These are phyloP conservation scores for Papilio gigon DNA, from an alignment of 2,888 invertebrate species.

Conservation along the genomic window DNA sequence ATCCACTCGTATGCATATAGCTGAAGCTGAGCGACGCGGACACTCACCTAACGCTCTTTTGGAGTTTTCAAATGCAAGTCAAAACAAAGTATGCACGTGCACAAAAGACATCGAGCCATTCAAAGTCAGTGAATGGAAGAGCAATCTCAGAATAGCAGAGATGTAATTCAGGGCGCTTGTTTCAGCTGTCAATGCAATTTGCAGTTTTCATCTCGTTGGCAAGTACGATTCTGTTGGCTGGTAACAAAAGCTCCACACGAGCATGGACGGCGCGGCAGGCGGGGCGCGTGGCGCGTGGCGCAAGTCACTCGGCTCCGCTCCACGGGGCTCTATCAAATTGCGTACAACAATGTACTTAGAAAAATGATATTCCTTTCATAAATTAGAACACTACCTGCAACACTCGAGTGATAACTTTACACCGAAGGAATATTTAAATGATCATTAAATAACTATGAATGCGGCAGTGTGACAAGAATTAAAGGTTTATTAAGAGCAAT, in stretches of 20 bases:
- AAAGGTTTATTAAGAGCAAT: too few species aligned
- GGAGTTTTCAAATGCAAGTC: background rate
- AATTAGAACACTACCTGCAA: too few species aligned
- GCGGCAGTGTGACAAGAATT: too few species aligned
- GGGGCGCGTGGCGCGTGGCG: background rate
- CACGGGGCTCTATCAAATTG: too few species aligned
- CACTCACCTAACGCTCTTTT: background rate
- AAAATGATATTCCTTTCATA: too few species aligned
- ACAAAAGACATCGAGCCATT: background rate
- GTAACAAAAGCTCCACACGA: background rate
- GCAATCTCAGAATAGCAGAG: conserved; percentile 13
- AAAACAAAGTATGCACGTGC: background rate
- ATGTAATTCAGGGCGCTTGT: conserved; percentile 4
- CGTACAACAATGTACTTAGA: too few species aligned
- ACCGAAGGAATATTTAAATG: too few species aligned
- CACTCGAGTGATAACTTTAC: too few species aligned
- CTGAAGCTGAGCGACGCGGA: too few species aligned
- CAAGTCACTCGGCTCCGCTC: background rate
- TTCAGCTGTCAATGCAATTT: conserved; percentile 24
- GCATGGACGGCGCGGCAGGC: background rate
- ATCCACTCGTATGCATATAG: too few species aligned
- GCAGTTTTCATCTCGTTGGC: conserved; percentile 12
- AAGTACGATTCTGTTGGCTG: background rate
- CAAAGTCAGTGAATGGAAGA: background rate
- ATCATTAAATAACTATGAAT: too few species aligned